Base-by-base conservation (phyloP, 2,797 vertebrate genomes). In the Cuculus canorus region DNA sequence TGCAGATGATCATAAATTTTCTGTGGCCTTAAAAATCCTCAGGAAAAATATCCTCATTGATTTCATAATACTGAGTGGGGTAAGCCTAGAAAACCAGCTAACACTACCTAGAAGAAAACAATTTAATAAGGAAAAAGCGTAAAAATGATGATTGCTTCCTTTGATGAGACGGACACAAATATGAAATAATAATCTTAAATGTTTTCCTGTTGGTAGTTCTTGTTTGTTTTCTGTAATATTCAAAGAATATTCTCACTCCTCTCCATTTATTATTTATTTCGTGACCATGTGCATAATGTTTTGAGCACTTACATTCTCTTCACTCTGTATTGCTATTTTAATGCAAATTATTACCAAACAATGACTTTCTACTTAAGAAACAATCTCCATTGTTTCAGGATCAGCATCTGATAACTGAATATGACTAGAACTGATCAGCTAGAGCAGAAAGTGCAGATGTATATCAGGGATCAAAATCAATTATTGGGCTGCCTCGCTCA, bases 271-370 rank as follows among this genome's bases (percentile, higher is more conserved):
- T 78, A 54, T 77, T 89, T 81, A 66, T 5, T 90, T 79, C n/a
- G 24, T 75, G 65, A 48, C 68, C 75, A 57, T 79, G 39, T 53
- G 57, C 71, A 48, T 47, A 57, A 82, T 43, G 39, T 41, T 85
- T 68, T 69, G 64, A 84, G 43, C 84, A 88, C 25, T 92, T 75
- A 45, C 28, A 72, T 90, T 92, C 88, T 77, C 32, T 82, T 97
- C 88, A 79, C 11, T 56, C 12, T 61, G 5, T 63, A 86, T 64
- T 91, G 19, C 57, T 93, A 89, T 94, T 97, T 96, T 95, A 91
- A 90, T 96, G 82, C 80, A 96, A 97, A 96, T 95, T 11, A 68
- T 91, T 92, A 82, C 39, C 82, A 88, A 96, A 93, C 88, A 96
- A 95, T 89, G 35, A 83, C 48, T 96, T 96, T 82, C 48, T 87